Base-by-base conservation (phyloP, 2,888 invertebrate genomes). In the Oscheius sp. region DNA sequence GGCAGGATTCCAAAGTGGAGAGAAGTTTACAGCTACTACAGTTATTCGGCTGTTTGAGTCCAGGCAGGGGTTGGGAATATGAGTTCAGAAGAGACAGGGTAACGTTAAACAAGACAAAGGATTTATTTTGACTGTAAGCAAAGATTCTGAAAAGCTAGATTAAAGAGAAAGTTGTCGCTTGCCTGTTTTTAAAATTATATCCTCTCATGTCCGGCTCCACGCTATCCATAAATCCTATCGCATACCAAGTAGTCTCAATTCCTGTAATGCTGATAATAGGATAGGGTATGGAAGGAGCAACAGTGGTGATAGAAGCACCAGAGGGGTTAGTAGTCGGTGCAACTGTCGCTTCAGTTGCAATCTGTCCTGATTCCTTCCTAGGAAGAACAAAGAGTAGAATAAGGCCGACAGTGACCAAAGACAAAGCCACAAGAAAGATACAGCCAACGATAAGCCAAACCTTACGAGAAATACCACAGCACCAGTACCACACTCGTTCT, bases 301-400 rank as follows among this genome's bases (percentile, higher is more conserved):
- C 17, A 17, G 59, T 41, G 2, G 28, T 44, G 17, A 20, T 32
- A 33, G 22, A n/a, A 20, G 1, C 22, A 17, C 8, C 20, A 8
- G 20, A 36, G 6, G 33, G 1, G 20, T 6, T 32, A 4, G 54
- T 20, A 47, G 17, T 12, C 20, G 22, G 6, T 22, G 4, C 22
- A n/a, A n/a, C n/a, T n/a, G 47, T 17, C 4, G 26, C 28, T 50
- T 28, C 50, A 2, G 49, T 24, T 3, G 41, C 20, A n/a, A 20
- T 20, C 20, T 30, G n/a, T 17, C 33, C 54, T 1, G 59, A 14
- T 26, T 24, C 30, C 14, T 44, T 41, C 14, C 17, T 20, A 20
- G 59, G 59, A 8, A 59, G 26, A 4, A 44, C 59, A n/a, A 59
- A 59, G 41, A 41, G 2, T n/a, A 59, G 20, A 44, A 59, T 59